phyloP scores from a whole-genome alignment of 2,888 invertebrate species.

The Atrina japonica region DNA sequence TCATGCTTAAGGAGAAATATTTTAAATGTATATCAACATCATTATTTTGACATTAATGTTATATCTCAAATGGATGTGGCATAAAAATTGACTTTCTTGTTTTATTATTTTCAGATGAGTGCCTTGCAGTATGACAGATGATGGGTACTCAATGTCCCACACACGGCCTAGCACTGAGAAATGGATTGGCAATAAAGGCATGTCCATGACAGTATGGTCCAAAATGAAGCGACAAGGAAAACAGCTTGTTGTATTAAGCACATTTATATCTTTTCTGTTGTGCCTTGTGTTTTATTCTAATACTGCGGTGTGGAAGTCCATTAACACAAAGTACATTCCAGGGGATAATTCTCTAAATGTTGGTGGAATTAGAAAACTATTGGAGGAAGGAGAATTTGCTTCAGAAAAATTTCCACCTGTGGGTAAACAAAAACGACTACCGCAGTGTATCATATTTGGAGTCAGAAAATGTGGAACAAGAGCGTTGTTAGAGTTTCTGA shows the following conservation, averaged over 20 bases:
- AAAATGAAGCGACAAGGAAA: slow-evolving; percentile 23
- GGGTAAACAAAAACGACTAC: slow-evolving; percentile 72
- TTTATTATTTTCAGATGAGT: too few relatives aligned
- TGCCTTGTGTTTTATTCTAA: slow-evolving; percentile 34
- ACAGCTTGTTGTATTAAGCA: slow-evolving; percentile 7
- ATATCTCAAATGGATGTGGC: too few relatives aligned
- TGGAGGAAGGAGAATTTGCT: slow-evolving; percentile 56
- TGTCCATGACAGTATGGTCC: too few relatives aligned
- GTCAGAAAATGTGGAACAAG: slow-evolving; percentile 81
- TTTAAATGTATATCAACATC: too few relatives aligned
- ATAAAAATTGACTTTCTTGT: too few relatives aligned
- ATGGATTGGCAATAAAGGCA: too few relatives aligned
- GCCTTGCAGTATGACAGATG: too few relatives aligned
- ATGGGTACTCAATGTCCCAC: too few relatives aligned
- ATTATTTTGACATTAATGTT: too few relatives aligned
- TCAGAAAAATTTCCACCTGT: slow-evolving; percentile 46
- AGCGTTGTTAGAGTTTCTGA: slow-evolving; percentile 80
- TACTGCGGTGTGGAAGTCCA: slow-evolving; percentile 30
- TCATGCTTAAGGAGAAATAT: too few relatives aligned
- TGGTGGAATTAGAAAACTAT: slow-evolving; percentile 56
- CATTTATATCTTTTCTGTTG: slow-evolving; percentile 23
- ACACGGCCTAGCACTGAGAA: too few relatives aligned
- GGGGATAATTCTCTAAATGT: slow-evolving; percentile 24
- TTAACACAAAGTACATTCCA: slow-evolving; percentile 10
- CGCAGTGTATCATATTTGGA: slow-evolving; percentile 81